Conservation (phyloP, 2,888 invertebrate species). For the Monopis laevigella region DNA sequence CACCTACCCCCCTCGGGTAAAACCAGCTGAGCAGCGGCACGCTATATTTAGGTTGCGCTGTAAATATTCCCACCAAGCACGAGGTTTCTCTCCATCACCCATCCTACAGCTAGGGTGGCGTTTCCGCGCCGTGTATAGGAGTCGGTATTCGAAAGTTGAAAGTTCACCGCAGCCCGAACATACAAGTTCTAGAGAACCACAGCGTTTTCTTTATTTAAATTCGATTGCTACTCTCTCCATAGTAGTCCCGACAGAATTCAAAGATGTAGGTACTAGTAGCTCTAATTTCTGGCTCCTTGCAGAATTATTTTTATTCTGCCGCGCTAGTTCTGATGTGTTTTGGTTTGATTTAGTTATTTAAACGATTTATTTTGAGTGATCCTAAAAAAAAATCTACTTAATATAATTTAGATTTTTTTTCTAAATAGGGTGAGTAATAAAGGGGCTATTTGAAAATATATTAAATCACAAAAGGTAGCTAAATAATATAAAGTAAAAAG, state of each 20-base stretch:
- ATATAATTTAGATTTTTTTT: too few relatives aligned
- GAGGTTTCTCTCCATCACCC: conserved; percentile 36
- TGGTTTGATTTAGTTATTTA: too few relatives aligned
- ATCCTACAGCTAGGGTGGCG: background rate
- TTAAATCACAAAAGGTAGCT: too few relatives aligned
- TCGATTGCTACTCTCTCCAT: conserved; percentile 68
- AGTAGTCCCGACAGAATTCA: conserved; percentile 52
- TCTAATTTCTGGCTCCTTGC: too few relatives aligned
- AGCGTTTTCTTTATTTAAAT: conserved; percentile 64
- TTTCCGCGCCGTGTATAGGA: conserved; percentile 19
- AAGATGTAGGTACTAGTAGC: too few relatives aligned
- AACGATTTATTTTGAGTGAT: too few relatives aligned
- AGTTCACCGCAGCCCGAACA: conserved; percentile 55
- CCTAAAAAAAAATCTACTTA: too few relatives aligned
- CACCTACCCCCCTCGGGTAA: conserved; percentile 37
- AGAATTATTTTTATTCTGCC: too few relatives aligned
- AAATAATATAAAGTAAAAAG: too few relatives aligned
- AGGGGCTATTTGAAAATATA: too few relatives aligned
- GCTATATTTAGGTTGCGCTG: conserved; percentile 68
- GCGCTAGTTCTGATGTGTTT: too few relatives aligned
- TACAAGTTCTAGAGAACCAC: conserved; percentile 48
- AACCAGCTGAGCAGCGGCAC: conserved; percentile 63
- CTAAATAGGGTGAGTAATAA: too few relatives aligned
- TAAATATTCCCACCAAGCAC: conserved; percentile 65
- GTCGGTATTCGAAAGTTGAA: conserved; percentile 43